A percentile compares a stretch with the other conserved stretches of the same genome.
Evolutionary conservation across 2,113 vertebrate species (phyloP).

Genomic region (Archocentrus centrarchus): DNA sequence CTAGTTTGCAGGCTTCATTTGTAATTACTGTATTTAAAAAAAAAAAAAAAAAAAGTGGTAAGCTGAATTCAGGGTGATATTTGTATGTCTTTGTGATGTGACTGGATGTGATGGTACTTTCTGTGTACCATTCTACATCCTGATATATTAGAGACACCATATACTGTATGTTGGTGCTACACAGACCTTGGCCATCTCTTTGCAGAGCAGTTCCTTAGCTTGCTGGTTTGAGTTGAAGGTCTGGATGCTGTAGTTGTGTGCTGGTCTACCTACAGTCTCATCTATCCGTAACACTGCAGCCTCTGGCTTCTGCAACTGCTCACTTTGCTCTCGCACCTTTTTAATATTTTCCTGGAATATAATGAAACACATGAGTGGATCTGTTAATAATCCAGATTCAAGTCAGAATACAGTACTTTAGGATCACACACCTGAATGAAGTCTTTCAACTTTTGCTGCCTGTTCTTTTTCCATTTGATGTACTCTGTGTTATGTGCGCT

Average conservation of each 20-base stretch:
- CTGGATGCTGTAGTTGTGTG: slow-evolving; percentile 85
- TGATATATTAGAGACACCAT: neutral
- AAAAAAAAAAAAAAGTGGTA: too few relatives aligned
- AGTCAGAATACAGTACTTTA: neutral
- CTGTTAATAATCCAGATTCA: neutral
- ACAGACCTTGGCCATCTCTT: slow-evolving; percentile 80
- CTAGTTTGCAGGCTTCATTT: too few relatives aligned
- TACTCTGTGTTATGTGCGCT: slow-evolving; percentile 64
- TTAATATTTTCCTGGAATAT: slow-evolving; percentile 79
- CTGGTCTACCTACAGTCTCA: slow-evolving; percentile 17
- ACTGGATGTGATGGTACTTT: neutral
- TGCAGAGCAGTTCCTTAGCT: slow-evolving; percentile 70
- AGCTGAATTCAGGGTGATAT: neutral
- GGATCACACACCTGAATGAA: slow-evolving; percentile 74
- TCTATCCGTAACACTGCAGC: slow-evolving; percentile 52
- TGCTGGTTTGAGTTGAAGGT: slow-evolving; percentile 77
- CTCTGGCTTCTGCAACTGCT: slow-evolving; percentile 30
- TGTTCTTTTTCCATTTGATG: slow-evolving; percentile 46
- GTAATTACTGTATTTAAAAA: too few relatives aligned
- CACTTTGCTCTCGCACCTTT: slow-evolving; percentile 49
- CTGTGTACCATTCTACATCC: neutral
- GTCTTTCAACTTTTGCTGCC: slow-evolving; percentile 34
- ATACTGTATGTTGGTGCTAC: neutral
- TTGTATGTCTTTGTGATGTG: neutral
- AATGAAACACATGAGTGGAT: neutral